Evolutionary conservation across 2,797 vertebrate genomes (phyloP).

Genomic region (Danio aesculapii): DNA sequence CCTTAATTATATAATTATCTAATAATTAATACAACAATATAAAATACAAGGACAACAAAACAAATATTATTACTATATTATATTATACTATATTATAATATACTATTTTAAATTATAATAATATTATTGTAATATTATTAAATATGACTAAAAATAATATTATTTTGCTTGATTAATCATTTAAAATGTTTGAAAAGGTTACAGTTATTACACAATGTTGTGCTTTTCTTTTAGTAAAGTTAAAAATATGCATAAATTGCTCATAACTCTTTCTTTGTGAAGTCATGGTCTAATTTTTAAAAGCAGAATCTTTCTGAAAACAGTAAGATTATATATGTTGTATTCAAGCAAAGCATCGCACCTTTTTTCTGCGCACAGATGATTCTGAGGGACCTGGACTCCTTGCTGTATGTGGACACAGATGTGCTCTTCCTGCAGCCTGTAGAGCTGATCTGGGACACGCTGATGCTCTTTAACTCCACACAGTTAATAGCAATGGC

Average conservation of each 20-base stretch:
- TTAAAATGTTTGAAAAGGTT: not conserved
- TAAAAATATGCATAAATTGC: not conserved
- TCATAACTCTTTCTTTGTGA: not conserved
- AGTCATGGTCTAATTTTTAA: not conserved
- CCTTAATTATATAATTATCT: too few species aligned
- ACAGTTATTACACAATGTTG: not conserved
- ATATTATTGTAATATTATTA: too few species aligned
- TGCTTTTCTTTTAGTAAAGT: not conserved
- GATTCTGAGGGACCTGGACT: constrained; percentile 90
- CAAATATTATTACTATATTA: too few species aligned
- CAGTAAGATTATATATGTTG: too few species aligned
- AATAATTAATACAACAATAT: too few species aligned
- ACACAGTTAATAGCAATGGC: constrained; percentile 93
- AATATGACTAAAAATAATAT: too few species aligned
- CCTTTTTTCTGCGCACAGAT: constrained; percentile 73
- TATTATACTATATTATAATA: too few species aligned
- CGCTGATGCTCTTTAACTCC: constrained; percentile 86
- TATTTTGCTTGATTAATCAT: not conserved
- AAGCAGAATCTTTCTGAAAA: not conserved
- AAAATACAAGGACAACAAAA: too few species aligned
- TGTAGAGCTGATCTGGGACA: constrained; percentile 88
- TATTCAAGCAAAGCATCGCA: too few species aligned
- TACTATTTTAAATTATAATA: too few species aligned
- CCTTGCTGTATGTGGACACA: constrained; percentile 90
- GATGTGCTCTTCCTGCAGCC: constrained; percentile 93